phyloP scores from a whole-genome alignment of 2,113 vertebrate species.

The Junco hyemalis region DNA sequence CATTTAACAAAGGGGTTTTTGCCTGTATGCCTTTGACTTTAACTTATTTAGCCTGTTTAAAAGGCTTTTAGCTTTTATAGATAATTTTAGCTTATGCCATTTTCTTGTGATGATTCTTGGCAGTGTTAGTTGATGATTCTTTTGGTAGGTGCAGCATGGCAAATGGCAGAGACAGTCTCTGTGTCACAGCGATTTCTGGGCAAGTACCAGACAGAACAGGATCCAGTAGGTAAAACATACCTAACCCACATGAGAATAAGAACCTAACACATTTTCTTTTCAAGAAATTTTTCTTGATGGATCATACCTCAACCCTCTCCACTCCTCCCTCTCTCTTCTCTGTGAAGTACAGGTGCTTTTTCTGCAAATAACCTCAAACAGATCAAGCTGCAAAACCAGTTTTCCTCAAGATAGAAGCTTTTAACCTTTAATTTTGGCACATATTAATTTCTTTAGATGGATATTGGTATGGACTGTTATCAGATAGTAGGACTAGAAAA shows the following conservation, averaged over 20 bases:
- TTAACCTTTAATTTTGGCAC: neutral
- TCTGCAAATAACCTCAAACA: neutral
- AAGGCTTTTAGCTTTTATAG: neutral
- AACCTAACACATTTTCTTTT: conserved; percentile 27
- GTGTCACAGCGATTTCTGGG: neutral
- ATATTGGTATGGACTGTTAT: neutral
- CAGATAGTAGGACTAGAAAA: neutral
- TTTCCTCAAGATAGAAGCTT: neutral
- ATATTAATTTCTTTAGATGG: neutral
- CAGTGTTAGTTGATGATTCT: neutral
- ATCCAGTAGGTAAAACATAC: neutral
- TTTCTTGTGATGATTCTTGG: neutral
- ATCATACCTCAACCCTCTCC: neutral
- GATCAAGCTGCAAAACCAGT: neutral
- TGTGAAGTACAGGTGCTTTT: neutral
- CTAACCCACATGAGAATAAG: neutral
- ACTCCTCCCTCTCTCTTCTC: neutral
- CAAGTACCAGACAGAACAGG: neutral
- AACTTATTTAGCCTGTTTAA: neutral
- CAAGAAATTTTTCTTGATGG: neutral
- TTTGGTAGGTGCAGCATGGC: neutral
- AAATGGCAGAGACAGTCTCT: neutral
- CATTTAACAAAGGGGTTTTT: neutral
- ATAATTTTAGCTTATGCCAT: neutral
- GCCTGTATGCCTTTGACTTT: neutral